These are phyloP conservation scores for Misgurnus anguillicaudatus DNA, from an alignment of 2,113 vertebrate species.

Conservation along the genomic window DNA sequence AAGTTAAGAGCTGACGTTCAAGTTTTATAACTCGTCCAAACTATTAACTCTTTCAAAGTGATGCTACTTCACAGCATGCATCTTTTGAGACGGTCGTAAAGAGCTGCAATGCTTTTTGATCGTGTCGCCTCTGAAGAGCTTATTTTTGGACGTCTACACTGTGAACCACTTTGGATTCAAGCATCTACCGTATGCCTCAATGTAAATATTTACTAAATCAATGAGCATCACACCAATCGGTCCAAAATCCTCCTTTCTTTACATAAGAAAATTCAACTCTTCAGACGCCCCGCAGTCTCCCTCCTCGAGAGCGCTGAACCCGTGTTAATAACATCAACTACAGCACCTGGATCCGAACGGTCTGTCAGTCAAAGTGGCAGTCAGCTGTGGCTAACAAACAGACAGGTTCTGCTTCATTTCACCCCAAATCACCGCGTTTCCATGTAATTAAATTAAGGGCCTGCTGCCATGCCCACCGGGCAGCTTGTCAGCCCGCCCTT, in stretches of 20 bases:
- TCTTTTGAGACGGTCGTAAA: not conserved
- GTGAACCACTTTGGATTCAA: too few relatives aligned
- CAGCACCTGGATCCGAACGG: not conserved
- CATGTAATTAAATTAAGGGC: conserved; percentile 57
- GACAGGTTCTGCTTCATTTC: conserved; percentile 59
- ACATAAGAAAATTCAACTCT: not conserved
- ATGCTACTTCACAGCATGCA: too few relatives aligned
- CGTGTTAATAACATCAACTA: conserved; percentile 2
- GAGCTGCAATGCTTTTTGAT: too few relatives aligned
- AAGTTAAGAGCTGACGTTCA: not conserved
- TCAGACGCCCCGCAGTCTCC: not conserved
- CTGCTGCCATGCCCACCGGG: conserved; percentile 35
- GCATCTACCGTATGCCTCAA: too few relatives aligned
- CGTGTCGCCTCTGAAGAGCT: conserved; percentile 6
- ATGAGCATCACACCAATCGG: too few relatives aligned
- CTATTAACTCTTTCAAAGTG: not conserved
- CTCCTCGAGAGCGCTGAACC: conserved; percentile 1
- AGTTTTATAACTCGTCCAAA: conserved; percentile 11
- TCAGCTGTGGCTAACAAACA: conserved; percentile 45
- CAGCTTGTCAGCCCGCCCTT: conserved; percentile 41
- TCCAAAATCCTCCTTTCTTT: not conserved
- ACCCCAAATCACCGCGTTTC: conserved; percentile 50
- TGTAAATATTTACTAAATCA: too few relatives aligned
- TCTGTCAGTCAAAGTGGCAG: conserved; percentile 25
- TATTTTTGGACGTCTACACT: not conserved